Conservation (phyloP, 2,797 vertebrate species). For the Trematomus bernacchii region DNA sequence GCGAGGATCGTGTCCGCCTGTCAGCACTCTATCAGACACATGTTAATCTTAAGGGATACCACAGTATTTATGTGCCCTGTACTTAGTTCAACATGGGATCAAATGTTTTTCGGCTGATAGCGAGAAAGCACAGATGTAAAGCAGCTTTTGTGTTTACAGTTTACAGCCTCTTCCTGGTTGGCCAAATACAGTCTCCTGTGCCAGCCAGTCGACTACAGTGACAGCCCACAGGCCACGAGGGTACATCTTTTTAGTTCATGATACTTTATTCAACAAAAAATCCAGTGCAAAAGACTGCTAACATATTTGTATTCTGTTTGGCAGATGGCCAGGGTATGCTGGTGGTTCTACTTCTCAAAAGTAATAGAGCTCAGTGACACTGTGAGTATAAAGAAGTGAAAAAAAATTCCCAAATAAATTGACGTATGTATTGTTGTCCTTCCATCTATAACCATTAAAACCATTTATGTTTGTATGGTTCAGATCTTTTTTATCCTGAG, state of each 20-base stretch:
- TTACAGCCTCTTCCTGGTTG: slow-evolving; percentile 78
- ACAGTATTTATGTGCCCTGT: not conserved
- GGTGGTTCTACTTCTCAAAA: slow-evolving; percentile 88
- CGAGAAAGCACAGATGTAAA: slow-evolving; percentile 38
- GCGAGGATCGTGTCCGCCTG: too few relatives aligned
- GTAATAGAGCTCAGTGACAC: slow-evolving; percentile 82
- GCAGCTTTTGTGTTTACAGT: slow-evolving; percentile 72
- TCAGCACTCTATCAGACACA: not conserved
- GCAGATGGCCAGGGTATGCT: slow-evolving; percentile 90
- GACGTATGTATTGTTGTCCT: not conserved
- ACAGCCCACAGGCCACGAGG: slow-evolving; percentile 75
- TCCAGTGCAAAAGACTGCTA: not conserved
- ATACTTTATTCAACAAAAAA: not conserved
- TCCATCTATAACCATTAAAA: too few relatives aligned
- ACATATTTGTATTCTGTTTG: not conserved
- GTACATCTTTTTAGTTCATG: slow-evolving; percentile 42
- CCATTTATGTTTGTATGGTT: not conserved
- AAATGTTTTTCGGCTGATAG: slow-evolving; percentile 12
- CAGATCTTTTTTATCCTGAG: slow-evolving; percentile 96
- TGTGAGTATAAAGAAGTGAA: slow-evolving; percentile 57
- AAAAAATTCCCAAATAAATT: not conserved
- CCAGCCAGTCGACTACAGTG: slow-evolving; percentile 81
- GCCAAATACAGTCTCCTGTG: slow-evolving; percentile 84
- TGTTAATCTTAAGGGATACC: not conserved
- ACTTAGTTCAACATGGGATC: slow-evolving; percentile 4